phyloP scores from a whole-genome alignment of 2,113 vertebrate species.

The Synchiropus splendidus region DNA sequence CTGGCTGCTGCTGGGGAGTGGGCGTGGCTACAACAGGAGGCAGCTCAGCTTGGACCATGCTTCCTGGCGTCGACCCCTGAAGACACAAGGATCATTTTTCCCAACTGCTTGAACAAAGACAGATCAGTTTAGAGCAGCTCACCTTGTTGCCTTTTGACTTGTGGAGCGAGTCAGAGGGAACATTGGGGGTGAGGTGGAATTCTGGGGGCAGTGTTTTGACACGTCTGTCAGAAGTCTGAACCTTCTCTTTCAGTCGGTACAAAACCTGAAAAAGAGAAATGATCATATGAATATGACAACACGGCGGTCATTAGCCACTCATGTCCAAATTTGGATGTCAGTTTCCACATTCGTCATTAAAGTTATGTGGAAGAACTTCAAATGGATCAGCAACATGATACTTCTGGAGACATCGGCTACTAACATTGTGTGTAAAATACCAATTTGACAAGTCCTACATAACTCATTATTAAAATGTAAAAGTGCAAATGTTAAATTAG shows the following conservation, averaged over 20 bases:
- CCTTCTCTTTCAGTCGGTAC: constrained; percentile 85
- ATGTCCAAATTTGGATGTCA: no score
- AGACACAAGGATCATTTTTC: background rate
- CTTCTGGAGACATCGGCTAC: no score
- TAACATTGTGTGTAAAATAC: no score
- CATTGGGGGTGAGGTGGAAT: constrained; percentile 69
- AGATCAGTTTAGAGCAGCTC: constrained; percentile 10
- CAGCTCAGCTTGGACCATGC: constrained; percentile 82
- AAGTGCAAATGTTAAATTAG: no score
- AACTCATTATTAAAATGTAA: no score
- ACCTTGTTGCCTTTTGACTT: constrained; percentile 53
- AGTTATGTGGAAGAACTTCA: no score
- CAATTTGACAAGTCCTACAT: no score
- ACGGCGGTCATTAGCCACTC: no score
- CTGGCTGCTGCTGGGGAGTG: constrained; percentile 44
- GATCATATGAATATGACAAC: no score
- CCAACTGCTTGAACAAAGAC: background rate
- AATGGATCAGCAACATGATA: no score
- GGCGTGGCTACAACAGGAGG: constrained; percentile 64
- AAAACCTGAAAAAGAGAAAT: constrained; percentile 76
- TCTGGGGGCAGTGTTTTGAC: constrained; percentile 75
- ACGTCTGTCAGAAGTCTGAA: constrained; percentile 76
- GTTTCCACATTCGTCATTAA: no score
- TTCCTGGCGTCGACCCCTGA: constrained; percentile 55
- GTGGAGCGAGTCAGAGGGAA: constrained; percentile 57